These are phyloP conservation scores for Peromyscus californicus DNA, from an alignment of 2,113 vertebrate species.

Conservation along the genomic window DNA sequence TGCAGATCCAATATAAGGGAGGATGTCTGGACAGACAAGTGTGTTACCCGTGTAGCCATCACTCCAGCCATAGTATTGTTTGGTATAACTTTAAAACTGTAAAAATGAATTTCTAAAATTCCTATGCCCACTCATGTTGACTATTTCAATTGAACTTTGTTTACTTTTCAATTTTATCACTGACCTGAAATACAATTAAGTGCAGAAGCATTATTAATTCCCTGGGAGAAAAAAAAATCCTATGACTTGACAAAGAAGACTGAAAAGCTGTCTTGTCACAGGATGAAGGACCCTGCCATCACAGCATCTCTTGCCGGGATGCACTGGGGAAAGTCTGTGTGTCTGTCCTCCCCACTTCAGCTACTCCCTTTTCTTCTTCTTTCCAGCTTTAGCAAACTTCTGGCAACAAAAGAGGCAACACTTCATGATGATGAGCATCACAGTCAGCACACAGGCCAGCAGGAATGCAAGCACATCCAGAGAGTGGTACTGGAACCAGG, in stretches of 20 bases:
- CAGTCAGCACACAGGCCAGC: constrained; percentile 72
- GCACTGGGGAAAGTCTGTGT: not conserved
- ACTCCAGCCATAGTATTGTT: not conserved
- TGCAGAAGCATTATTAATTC: not conserved
- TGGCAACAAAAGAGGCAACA: constrained; percentile 85
- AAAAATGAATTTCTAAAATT: not conserved
- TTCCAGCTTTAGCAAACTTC: constrained; percentile 79
- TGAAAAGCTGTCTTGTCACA: not conserved
- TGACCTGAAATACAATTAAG: not conserved
- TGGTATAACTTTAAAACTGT: not conserved
- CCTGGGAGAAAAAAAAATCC: not conserved
- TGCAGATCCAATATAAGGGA: not conserved
- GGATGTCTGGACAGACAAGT: not conserved
- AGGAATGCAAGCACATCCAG: constrained; percentile 92
- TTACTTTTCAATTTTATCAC: not conserved
- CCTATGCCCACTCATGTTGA: not conserved
- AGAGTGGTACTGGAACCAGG: constrained; percentile 93
- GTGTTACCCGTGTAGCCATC: too few species aligned
- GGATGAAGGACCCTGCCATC: not conserved
- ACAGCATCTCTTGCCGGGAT: not conserved
- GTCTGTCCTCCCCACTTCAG: not conserved
- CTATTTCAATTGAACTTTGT: not conserved
- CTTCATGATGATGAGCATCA: constrained; percentile 85
- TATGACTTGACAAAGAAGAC: not conserved
- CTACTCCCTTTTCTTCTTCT: constrained; percentile 86